Evolutionary conservation across 53 echinoderm and acorn worm species (phyloP).

Genomic region (Echinarachnius parma): DNA sequence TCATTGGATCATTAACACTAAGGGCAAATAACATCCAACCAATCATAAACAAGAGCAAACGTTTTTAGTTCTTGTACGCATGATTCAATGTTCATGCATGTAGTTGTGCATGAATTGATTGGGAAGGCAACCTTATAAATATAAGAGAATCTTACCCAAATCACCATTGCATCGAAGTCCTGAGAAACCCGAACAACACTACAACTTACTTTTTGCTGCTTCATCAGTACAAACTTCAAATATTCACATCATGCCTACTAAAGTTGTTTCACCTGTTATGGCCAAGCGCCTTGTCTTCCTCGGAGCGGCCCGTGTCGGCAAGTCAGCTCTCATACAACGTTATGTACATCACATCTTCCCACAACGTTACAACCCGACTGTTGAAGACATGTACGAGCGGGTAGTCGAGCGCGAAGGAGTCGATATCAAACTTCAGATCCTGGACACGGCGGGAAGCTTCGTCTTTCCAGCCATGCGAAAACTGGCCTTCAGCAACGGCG

Average conservation of each 20-base stretch:
- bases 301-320: constrained; percentile 60
- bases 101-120: too few species aligned
- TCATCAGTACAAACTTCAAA: too few species aligned
- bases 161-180: too few species aligned
- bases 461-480: constrained; percentile 46
- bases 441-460: constrained; percentile 62
- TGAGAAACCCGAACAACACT: too few species aligned
- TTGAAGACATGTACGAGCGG: constrained; percentile 48
- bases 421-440: constrained; percentile 43
- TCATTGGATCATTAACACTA: too few species aligned
- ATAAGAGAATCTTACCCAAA: too few species aligned
- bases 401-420: constrained; percentile 4
- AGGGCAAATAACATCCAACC: too few species aligned
- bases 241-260: constrained; percentile 21
- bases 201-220: too few species aligned
- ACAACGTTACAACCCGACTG: constrained; percentile 48
- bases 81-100: too few species aligned
- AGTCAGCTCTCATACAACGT: constrained; percentile 56
- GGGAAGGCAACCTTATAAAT: too few species aligned
- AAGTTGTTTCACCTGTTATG: not conserved
- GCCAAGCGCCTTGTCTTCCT: constrained; percentile 57
- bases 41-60: too few species aligned
- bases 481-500: constrained; percentile 23
- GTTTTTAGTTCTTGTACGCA: too few species aligned
- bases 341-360: constrained; percentile 31